These are phyloP conservation scores for Pyrrhosoma nymphula DNA, from an alignment of 2,888 invertebrate genomes.

Conservation along the genomic window DNA sequence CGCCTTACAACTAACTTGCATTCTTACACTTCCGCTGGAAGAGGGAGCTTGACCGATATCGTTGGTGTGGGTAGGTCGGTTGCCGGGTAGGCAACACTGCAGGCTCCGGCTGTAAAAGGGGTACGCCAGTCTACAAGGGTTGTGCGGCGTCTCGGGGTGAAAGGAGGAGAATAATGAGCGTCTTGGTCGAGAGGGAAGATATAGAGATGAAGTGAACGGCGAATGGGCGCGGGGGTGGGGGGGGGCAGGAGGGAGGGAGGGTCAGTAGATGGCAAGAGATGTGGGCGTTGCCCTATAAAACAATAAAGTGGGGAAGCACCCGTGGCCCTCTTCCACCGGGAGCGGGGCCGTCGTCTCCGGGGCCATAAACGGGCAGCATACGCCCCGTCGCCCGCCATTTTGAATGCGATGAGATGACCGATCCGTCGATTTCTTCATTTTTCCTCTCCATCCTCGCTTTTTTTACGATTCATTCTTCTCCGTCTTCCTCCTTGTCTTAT, in stretches of 20 bases:
- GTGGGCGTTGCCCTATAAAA: constrained; percentile 55
- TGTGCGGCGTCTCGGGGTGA: neutral
- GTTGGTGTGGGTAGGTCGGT: no score
- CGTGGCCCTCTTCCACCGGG: neutral
- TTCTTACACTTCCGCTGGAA: neutral
- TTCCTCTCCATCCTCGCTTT: neutral
- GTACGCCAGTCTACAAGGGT: neutral
- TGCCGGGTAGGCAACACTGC: constrained; percentile 8
- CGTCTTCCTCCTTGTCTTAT: neutral
- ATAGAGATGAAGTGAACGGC: neutral
- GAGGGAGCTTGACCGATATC: neutral
- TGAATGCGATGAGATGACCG: constrained; percentile 65
- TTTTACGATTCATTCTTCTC: constrained; percentile 13
- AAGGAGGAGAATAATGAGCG: neutral
- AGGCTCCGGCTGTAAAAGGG: neutral
- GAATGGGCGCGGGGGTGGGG: no score
- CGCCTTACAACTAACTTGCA: no score
- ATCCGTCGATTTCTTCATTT: constrained; percentile 45
- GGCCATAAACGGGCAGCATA: constrained; percentile 46
- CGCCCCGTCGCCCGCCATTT: constrained; percentile 51
- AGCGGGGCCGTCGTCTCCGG: neutral
- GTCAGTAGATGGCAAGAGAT: neutral
- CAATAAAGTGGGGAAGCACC: constrained; percentile 54
- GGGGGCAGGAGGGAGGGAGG: no score
- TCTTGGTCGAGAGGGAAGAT: neutral